Evolutionary conservation across 2,797 vertebrate genomes (phyloP).

Genomic region (Glyptemys insculpta): DNA sequence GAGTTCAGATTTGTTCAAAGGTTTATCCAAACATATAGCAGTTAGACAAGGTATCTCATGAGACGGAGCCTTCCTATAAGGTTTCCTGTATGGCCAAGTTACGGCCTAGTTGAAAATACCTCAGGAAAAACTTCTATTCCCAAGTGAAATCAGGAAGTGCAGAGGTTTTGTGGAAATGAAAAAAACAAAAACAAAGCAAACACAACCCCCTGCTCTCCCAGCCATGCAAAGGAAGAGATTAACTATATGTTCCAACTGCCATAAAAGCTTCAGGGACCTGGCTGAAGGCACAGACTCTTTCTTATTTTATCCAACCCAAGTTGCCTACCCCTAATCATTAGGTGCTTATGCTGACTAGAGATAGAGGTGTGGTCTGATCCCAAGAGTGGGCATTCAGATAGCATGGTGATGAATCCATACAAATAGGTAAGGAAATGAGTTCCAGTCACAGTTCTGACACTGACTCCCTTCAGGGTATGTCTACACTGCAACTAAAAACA

Average conservation of each 20-base stretch:
- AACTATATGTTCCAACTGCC: not conserved
- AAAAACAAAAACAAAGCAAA: not conserved
- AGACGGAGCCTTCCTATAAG: not conserved
- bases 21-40: not conserved
- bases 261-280: not conserved
- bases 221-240: not conserved
- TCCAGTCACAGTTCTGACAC: not conserved
- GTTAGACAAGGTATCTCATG: not conserved
- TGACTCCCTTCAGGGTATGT: not conserved
- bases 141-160: not conserved
- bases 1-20: not conserved
- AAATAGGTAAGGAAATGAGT: not conserved
- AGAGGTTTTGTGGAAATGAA: not conserved
- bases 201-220: fast-evolving
- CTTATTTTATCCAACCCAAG: not conserved
- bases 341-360: not conserved
- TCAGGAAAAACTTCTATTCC: not conserved
- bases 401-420: not conserved
- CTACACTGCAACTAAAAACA: not conserved
- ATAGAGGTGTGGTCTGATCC: not conserved
- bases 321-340: not conserved
- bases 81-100: not conserved
- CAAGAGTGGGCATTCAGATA: not conserved
- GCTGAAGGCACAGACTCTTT: not conserved
- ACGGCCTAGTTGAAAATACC: not conserved